These are phyloP conservation scores for Sympetrum striolatum DNA, from an alignment of 2,888 invertebrate species.

Conservation along the genomic window DNA sequence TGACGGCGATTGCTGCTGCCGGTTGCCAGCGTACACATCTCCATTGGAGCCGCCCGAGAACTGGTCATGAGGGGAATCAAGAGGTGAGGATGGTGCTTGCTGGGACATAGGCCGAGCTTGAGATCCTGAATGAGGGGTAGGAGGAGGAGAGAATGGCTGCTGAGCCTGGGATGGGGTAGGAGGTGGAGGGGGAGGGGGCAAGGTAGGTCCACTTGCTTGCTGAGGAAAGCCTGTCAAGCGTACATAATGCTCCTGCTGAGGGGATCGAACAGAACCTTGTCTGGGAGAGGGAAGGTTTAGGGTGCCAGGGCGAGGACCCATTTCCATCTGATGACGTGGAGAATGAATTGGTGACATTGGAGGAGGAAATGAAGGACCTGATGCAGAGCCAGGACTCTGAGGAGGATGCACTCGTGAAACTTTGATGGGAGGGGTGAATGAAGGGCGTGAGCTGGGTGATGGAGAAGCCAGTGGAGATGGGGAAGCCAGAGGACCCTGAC, in stretches of 20 bases:
- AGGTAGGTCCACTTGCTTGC: constrained; percentile 42
- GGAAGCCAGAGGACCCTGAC: constrained; percentile 55
- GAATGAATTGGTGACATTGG: constrained; percentile 44
- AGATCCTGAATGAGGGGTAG: constrained; percentile 50
- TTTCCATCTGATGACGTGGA: constrained; percentile 14
- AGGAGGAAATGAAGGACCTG: constrained; percentile 46
- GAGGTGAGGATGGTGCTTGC: constrained; percentile 41
- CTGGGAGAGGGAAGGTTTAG: constrained; percentile 54
- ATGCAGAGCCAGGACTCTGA: constrained; percentile 48
- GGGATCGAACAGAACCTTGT: constrained; percentile 52
- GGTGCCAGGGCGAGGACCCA: constrained; percentile 52
- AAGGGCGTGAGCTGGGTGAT: constrained; percentile 53
- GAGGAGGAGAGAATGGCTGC: constrained; percentile 61
- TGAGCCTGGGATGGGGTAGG: constrained; percentile 54
- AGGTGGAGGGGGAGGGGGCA: constrained; percentile 49
- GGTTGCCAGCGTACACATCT: constrained; percentile 5
- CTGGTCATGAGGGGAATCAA: constrained; percentile 60
- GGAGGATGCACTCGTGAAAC: constrained; percentile 55
- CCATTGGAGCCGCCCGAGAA: constrained; percentile 48
- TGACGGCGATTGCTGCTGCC: constrained; percentile 25
- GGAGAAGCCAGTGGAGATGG: constrained; percentile 56
- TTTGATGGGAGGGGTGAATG: constrained; percentile 56
- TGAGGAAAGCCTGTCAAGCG: constrained; percentile 29
- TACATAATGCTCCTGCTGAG: constrained; percentile 48
- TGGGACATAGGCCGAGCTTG: constrained; percentile 7